Evolutionary conservation across 2,888 invertebrate genomes (phyloP).

Genomic region (Schizaphis graminum): DNA sequence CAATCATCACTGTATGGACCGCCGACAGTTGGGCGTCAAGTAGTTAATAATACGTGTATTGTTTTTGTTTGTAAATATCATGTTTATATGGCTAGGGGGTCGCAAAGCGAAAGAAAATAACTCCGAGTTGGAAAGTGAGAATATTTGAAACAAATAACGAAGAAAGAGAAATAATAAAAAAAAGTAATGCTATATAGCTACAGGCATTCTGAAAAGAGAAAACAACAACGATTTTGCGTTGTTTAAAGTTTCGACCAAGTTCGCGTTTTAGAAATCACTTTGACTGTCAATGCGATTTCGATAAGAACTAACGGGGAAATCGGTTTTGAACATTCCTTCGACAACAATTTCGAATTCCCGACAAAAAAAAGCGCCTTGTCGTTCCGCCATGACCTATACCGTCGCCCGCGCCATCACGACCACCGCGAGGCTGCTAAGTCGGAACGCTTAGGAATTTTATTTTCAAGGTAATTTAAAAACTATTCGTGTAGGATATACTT

Average conservation of each 20-base stretch:
- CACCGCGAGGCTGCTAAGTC: too few species aligned
- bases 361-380: conserved; percentile 7
- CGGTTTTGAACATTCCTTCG: conserved; percentile 47
- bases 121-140: conserved; percentile 2
- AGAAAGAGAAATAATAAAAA: background rate
- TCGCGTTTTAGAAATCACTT: conserved; percentile 54
- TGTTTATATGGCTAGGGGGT: background rate
- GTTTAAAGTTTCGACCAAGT: conserved; percentile 48
- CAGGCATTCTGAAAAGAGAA: conserved; percentile 25
- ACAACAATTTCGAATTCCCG: conserved; percentile 33
- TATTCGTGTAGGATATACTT: background rate
- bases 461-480: conserved; percentile 45
- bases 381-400: background rate
- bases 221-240: conserved; percentile 19
- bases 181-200: background rate
- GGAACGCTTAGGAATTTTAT: conserved; percentile 21
- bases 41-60: conserved; percentile 31
- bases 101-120: background rate
- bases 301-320: conserved; percentile 50
- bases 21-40: conserved; percentile 11
- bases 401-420: too few species aligned
- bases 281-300: conserved; percentile 53
- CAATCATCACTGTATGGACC: background rate
- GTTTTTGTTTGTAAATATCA: conserved; percentile 24
- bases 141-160: conserved; percentile 27